Evolutionary conservation across 1,140 invertebrate genomes (phyloP).

Genomic region (Meloidogyne exigua): DNA sequence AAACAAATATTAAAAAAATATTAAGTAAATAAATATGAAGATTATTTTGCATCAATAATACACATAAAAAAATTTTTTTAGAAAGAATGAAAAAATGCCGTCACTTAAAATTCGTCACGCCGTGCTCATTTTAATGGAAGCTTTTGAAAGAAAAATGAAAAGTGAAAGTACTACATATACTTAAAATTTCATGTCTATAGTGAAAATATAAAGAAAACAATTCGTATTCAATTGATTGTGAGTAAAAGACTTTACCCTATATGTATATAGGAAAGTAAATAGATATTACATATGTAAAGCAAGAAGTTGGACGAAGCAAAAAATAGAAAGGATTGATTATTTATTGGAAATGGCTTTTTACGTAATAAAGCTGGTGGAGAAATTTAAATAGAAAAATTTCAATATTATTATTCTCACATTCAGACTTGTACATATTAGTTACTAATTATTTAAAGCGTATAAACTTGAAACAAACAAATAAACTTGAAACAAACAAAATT

Average conservation of each 20-base stretch:
- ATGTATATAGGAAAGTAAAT: too few species aligned
- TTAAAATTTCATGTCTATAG: not conserved
- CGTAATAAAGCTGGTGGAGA: not conserved
- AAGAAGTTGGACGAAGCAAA: not conserved
- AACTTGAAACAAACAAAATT: too few species aligned
- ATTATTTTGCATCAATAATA: too few species aligned
- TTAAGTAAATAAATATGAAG: too few species aligned
- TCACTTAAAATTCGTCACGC: not conserved
- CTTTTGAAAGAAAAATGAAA: not conserved
- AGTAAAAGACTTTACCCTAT: not conserved
- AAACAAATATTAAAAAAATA: too few species aligned
- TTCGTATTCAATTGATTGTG: too few species aligned
- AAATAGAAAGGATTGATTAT: not conserved
- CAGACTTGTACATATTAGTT: too few species aligned
- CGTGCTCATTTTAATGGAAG: conserved; percentile 1
- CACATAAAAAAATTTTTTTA: not conserved
- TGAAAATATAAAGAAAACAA: not conserved
- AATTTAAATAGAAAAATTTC: not conserved
- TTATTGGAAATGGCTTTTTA: conserved; percentile 1
- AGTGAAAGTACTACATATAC: not conserved
- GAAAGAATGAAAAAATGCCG: not conserved
- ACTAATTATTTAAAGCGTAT: too few species aligned
- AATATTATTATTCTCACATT: too few species aligned
- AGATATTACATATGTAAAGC: not conserved
- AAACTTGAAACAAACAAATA: too few species aligned